These are phyloP conservation scores for Trichosurus vulpecula DNA, from an alignment of 2,797 vertebrate genomes.

Conservation along the genomic window DNA sequence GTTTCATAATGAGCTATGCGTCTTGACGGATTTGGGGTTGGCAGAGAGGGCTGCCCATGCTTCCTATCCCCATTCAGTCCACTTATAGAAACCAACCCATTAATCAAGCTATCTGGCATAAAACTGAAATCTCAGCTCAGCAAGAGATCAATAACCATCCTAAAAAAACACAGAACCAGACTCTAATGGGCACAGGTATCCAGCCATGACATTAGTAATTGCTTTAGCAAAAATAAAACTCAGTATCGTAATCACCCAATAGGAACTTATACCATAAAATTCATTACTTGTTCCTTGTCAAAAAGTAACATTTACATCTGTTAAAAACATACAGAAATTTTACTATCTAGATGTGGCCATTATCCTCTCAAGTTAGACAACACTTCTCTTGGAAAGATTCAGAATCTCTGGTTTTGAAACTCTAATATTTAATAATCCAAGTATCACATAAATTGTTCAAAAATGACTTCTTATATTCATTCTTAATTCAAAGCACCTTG, in stretches of 20 bases:
- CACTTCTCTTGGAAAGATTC: constrained; percentile 48
- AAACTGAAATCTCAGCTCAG: constrained; percentile 96
- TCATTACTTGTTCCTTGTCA: constrained; percentile 81
- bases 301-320: constrained; percentile 82
- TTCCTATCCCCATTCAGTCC: constrained; percentile 99
- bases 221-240: constrained; percentile 83
- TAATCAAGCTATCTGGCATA: constrained; percentile 99
- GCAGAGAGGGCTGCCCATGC: constrained; percentile 90
- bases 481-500: constrained; percentile 73
- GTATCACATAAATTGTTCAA: constrained; percentile 70
- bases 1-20: constrained; percentile 92
- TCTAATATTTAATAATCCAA: constrained; percentile 70
- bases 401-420: constrained; percentile 70
- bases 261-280: constrained; percentile 78
- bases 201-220: constrained; percentile 84
- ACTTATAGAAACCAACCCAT: constrained; percentile 98
- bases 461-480: constrained; percentile 69
- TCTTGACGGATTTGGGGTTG: constrained; percentile 91
- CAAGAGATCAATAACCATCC: constrained; percentile 97
- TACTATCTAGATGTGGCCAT: constrained; percentile 77
- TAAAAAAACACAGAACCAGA: constrained; percentile 83
- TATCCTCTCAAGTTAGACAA: constrained; percentile 80
- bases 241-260: constrained; percentile 76
- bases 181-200: constrained; percentile 83
- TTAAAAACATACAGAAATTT: constrained; percentile 82